Percentiles rank a stretch among this genome's conserved stretches.
These are phyloP conservation scores for Cancer borealis DNA, from an alignment of 2,888 invertebrate genomes.

Conservation along the genomic window DNA sequence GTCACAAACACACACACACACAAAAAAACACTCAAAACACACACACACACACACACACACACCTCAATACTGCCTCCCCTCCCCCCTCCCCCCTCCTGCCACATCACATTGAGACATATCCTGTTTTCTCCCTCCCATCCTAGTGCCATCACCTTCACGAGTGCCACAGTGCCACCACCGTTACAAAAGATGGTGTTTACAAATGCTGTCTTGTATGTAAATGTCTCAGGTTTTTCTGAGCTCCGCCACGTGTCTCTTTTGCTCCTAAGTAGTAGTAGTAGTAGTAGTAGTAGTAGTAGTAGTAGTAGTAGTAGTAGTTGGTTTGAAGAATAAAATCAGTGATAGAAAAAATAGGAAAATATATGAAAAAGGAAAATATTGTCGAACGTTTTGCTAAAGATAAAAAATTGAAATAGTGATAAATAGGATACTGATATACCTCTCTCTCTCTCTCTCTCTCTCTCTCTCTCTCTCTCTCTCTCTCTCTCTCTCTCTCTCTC, in stretches of 20 bases:
- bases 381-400: too few species aligned
- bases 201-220: too few species aligned
- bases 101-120: not conserved
- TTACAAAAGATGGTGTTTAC: too few species aligned
- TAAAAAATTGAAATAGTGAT: too few species aligned
- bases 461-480: conserved; percentile 47
- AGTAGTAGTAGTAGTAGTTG: not conserved
- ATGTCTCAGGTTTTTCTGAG: too few species aligned
- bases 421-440: not conserved
- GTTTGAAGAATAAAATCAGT: not conserved
- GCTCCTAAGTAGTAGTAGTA: not conserved
- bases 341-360: not conserved
- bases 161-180: too few species aligned
- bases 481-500: conserved; percentile 18
- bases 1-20: conserved; percentile 21
- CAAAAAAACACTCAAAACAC: not conserved
- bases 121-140: not conserved
- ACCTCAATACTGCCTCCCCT: not conserved
- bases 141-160: not conserved
- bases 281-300: not conserved
- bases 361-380: not conserved
- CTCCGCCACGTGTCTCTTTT: too few species aligned
- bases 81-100: not conserved
- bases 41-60: conserved; percentile 22
- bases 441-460: conserved; percentile 30